Percentiles rank a stretch among this genome's conserved stretches.
Evolutionary conservation across 1,140 invertebrate species (phyloP).

Genomic region (Lasioglossum albipes): DNA sequence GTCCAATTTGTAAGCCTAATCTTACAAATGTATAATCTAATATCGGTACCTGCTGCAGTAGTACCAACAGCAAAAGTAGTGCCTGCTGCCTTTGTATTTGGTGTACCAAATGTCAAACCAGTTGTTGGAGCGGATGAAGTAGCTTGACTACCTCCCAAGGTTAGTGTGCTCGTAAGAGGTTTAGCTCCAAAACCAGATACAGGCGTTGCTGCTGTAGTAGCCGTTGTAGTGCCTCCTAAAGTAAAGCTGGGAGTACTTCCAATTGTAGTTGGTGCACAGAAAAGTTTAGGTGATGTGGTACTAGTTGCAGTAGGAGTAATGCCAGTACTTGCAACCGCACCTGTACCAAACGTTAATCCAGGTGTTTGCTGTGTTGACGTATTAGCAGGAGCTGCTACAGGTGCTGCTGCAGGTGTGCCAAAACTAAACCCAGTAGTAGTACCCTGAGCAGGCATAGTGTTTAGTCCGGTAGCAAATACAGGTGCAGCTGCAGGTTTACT

Average conservation of each 20-base stretch:
- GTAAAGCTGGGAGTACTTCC: slow-evolving; percentile 47
- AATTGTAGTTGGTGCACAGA: slow-evolving; percentile 40
- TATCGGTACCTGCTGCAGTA: slow-evolving; percentile 61
- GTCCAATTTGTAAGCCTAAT: too few relatives aligned
- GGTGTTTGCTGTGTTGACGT: slow-evolving; percentile 6
- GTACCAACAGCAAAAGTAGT: slow-evolving; percentile 51
- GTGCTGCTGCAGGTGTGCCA: slow-evolving; percentile 39
- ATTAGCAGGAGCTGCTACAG: slow-evolving; percentile 23
- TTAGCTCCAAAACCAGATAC: slow-evolving; percentile 59
- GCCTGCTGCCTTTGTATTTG: slow-evolving; percentile 45
- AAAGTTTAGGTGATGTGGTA: slow-evolving; percentile 70
- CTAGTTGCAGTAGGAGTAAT: slow-evolving; percentile 56
- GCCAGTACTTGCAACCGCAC: slow-evolving; percentile 58
- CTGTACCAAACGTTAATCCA: slow-evolving; percentile 44
- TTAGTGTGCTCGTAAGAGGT: slow-evolving; percentile 36
- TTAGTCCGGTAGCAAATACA: slow-evolving; percentile 29
- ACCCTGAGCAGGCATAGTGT: slow-evolving; percentile 25
- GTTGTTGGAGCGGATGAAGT: slow-evolving; percentile 35
- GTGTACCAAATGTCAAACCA: slow-evolving; percentile 54
- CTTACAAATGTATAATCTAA: slow-evolving; percentile 51
- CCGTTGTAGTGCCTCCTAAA: slow-evolving; percentile 48
- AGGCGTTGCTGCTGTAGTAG: slow-evolving; percentile 56
- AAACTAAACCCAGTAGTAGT: slow-evolving; percentile 47
- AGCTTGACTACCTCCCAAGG: slow-evolving; percentile 22
- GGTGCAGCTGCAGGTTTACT: slow-evolving; percentile 37